Base-by-base conservation (phyloP, 1,140 invertebrate genomes). In the Caerostris extrusa region DNA sequence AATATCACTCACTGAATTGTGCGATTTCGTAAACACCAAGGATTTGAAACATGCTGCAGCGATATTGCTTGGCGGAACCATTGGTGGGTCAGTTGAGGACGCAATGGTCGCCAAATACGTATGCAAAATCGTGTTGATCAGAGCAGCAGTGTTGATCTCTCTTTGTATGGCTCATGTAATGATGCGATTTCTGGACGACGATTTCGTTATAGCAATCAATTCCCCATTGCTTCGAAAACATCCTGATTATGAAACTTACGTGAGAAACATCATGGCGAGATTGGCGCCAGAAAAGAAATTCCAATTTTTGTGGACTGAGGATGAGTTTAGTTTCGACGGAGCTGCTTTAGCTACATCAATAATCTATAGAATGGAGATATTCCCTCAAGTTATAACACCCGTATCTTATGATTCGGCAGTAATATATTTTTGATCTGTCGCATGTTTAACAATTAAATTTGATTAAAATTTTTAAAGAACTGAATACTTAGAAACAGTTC, bases 281-380 rank as follows among this genome's bases (percentile, higher is more conserved):
- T 69, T 93, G 34, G 53, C 58, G 12, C 91, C 91, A 7, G 64
- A 58, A 17, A 93, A 93, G 17, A 93, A 93, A 81, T 81, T 91
- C 14, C 89, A 91, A 7, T 61, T 91, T 57, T 8, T 89, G 19
- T 64, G 61, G 17, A 14, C 82, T 3, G 64, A 69, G 55, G 60
- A 69, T 71, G n/a, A 4, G 3, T 55, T 56, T 69, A 57, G 4
- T n/a, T 7, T 55, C 14, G 56, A 53, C 1, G 87, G 87, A 56
- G 64, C 87, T 12, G 87, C 87, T 69, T 71, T 89, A 58, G 87
- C 87, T 8, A 89, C 87, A 3, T 12, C 87, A 7, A 57, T 89
- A 67, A 64, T 64, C 7, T 7, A 55, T 10, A 89, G 87, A 71
- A 8, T 89, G 64, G 61, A 89, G 3, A 77, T 34, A 34, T 34